phyloP scores from a whole-genome alignment of 1,140 invertebrate genomes.

The Listronotus bonariensis region DNA sequence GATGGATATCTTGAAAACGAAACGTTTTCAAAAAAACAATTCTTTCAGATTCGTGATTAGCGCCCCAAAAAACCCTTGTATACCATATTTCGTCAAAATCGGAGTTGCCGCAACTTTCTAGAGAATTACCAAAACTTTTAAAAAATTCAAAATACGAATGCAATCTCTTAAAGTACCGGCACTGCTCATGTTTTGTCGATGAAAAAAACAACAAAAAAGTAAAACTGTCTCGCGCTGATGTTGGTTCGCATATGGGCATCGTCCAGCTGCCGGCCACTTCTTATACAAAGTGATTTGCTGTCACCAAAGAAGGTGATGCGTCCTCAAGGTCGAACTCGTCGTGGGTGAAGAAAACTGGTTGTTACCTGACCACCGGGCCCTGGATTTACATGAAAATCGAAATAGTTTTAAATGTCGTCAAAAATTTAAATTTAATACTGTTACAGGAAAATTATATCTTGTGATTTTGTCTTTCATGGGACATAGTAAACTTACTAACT shows the following conservation, averaged over 20 bases:
- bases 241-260: conserved; percentile 24
- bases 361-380: neutral
- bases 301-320: conserved; percentile 31
- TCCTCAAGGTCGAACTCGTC: conserved; percentile 22
- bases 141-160: too few species aligned
- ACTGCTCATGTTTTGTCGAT: neutral
- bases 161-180: neutral
- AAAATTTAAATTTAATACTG: too few species aligned
- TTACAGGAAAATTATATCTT: too few species aligned
- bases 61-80: too few species aligned
- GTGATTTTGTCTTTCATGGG: too few species aligned
- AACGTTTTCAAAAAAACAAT: too few species aligned
- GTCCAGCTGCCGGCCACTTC: conserved; percentile 27
- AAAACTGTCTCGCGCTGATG: conserved; percentile 25
- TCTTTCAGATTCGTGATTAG: too few species aligned
- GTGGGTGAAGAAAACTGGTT: conserved; percentile 31
- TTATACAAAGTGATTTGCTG: conserved; percentile 30
- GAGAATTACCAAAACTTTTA: too few species aligned
- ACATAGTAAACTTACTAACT: too few species aligned
- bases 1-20: too few species aligned
- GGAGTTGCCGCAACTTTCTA: too few species aligned
- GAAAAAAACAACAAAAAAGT: conserved; percentile 13
- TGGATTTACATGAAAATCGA: conserved; percentile 17
- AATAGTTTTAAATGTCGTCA: neutral
- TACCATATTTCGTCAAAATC: too few species aligned